Percentiles rank a stretch among this genome's conserved stretches.
Evolutionary conservation across 2,113 vertebrate genomes (phyloP).

Genomic region (Phylloscopus whistleri): DNA sequence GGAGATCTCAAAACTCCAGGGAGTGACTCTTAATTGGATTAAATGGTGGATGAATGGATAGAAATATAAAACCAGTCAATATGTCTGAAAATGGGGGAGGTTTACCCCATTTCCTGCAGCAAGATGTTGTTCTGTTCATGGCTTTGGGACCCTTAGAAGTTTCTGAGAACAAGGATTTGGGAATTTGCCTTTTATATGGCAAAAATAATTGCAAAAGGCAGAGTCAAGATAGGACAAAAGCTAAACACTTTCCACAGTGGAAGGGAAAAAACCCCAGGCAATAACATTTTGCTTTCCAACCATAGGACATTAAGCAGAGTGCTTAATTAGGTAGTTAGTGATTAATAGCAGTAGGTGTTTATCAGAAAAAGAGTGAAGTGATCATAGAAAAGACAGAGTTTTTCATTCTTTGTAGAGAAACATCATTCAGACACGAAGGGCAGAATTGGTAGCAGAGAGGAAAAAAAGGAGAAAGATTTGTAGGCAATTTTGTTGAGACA

Average conservation of each 20-base stretch:
- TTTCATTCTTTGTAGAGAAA: background rate
- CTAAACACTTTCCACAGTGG: background rate
- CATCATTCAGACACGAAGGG: background rate
- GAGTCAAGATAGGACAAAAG: background rate
- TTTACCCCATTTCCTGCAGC: background rate
- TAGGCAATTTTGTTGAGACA: background rate
- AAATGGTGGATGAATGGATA: background rate
- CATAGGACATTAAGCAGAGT: background rate
- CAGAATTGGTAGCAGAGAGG: background rate
- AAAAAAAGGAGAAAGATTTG: background rate
- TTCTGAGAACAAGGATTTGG: conserved; percentile 17
- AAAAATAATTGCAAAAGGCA: conserved; percentile 26
- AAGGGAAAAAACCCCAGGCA: background rate
- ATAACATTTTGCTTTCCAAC: background rate
- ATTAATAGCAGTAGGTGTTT: background rate
- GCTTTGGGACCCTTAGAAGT: background rate
- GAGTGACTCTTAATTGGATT: background rate
- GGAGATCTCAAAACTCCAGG: background rate
- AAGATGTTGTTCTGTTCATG: background rate
- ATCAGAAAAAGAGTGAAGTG: background rate
- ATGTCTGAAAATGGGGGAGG: background rate
- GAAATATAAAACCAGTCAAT: background rate
- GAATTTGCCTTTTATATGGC: background rate
- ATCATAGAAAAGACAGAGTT: background rate
- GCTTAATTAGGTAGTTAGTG: background rate